phyloP scores from a whole-genome alignment of 2,797 vertebrate species.

The Threskiornis aethiopicus region DNA sequence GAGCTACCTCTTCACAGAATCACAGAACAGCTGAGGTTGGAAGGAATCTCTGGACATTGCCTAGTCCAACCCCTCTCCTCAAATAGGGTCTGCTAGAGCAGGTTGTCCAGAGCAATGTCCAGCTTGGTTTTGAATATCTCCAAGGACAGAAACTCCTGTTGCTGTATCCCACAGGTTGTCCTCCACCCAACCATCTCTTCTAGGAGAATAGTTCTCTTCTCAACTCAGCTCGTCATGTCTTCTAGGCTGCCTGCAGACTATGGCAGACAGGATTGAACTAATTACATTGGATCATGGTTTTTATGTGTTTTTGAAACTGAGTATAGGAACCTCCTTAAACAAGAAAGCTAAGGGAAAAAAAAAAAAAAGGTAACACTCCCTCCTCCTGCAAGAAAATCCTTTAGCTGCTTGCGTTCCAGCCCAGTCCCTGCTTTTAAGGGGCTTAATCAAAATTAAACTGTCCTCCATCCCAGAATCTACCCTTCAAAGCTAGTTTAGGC shows the following conservation, averaged over 20 bases:
- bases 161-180: neutral
- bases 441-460: neutral
- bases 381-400: neutral
- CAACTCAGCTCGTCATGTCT: neutral
- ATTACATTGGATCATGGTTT: neutral
- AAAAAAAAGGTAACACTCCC: rapidly evolving
- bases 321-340: neutral
- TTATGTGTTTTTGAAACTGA: neutral
- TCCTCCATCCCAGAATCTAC: neutral
- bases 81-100: neutral
- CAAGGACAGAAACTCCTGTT: neutral
- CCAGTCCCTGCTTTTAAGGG: neutral
- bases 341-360: neutral
- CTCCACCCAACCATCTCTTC: neutral
- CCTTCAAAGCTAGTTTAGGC: neutral
- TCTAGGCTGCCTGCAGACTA: neutral
- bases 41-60: neutral
- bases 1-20: neutral
- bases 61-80: neutral
- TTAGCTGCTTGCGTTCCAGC: neutral
- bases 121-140: neutral
- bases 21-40: neutral
- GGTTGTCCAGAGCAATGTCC: neutral
- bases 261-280: neutral
- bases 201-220: neutral